phyloP scores from a whole-genome alignment of 2,888 invertebrate genomes.

The Odontocerum albicorne region DNA sequence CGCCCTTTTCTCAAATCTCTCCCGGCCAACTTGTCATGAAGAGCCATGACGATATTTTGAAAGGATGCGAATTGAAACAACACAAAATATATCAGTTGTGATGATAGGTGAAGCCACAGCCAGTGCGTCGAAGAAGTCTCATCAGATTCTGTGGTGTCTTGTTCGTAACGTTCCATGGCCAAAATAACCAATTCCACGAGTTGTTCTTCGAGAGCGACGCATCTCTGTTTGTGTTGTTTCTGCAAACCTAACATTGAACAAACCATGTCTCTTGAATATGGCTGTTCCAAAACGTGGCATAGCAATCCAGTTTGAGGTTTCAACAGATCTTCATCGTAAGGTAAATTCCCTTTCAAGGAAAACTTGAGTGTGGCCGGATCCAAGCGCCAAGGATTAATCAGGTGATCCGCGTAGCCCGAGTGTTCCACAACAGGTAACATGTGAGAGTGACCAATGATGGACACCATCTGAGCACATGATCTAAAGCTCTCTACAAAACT shows the following conservation, averaged over 20 bases:
- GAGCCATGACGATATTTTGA: conserved; percentile 85
- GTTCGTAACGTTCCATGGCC: conserved; percentile 91
- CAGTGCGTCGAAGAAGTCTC: conserved; percentile 71
- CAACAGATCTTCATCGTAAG: conserved; percentile 84
- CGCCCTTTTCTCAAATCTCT: conserved; percentile 85
- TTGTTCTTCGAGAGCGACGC: conserved; percentile 89
- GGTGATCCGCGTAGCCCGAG: conserved; percentile 85
- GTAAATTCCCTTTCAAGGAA: conserved; percentile 69
- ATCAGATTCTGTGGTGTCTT: conserved; percentile 60
- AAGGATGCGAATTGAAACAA: conserved; percentile 93
- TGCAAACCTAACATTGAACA: conserved; percentile 92
- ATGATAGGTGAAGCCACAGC: conserved; percentile 91
- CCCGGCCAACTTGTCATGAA: conserved; percentile 81
- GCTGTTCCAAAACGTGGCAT: conserved; percentile 90
- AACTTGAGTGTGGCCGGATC: conserved; percentile 78
- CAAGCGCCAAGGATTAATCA: conserved; percentile 91
- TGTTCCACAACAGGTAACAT: conserved; percentile 95
- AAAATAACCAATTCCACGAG: conserved; percentile 87
- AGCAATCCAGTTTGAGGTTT: conserved; percentile 88
- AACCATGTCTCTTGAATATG: conserved; percentile 95
- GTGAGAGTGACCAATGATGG: conserved; percentile 85
- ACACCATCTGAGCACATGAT: conserved; percentile 93
- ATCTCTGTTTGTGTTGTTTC: conserved; percentile 88
- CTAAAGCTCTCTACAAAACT: conserved; percentile 92
- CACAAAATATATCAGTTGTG: conserved; percentile 93